Conservation (phyloP, 2,797 vertebrate genomes). For the Acipenser transmontanus region DNA sequence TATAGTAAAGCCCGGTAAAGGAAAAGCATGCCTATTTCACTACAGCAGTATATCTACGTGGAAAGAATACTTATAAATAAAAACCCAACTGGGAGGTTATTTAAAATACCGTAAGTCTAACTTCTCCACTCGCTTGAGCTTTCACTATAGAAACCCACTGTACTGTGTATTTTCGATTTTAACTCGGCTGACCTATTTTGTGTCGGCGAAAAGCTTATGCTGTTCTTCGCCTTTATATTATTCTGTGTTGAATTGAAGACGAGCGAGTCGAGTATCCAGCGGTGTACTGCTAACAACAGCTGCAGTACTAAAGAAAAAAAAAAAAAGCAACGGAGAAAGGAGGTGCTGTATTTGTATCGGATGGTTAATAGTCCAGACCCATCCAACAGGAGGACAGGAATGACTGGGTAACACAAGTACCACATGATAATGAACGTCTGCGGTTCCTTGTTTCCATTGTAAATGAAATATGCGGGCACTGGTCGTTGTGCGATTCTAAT, state of each 20-base stretch:
- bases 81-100: no score
- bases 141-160: not conserved
- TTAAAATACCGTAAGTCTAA: no score
- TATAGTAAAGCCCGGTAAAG: no score
- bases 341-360: constrained; percentile 11
- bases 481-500: not conserved
- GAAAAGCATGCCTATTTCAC: no score
- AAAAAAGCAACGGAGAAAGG: constrained; percentile 2
- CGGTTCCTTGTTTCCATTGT: constrained; percentile 20
- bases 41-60: no score
- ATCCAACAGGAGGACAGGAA: not conserved
- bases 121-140: no score
- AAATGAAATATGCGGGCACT: not conserved
- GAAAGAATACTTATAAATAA: no score
- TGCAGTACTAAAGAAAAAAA: constrained; percentile 7
- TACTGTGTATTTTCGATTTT: not conserved
- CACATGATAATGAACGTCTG: not conserved
- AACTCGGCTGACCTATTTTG: not conserved
- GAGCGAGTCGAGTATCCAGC: constrained; percentile 33
- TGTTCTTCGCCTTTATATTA: constrained; percentile 39
- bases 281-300: constrained; percentile 18
- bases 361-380: not conserved
- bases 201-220: constrained; percentile 15
- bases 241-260: not conserved
- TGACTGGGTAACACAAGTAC: constrained; percentile 12